Conservation (phyloP, 2,797 vertebrate species). For the Pseudomugil gertrudae region DNA sequence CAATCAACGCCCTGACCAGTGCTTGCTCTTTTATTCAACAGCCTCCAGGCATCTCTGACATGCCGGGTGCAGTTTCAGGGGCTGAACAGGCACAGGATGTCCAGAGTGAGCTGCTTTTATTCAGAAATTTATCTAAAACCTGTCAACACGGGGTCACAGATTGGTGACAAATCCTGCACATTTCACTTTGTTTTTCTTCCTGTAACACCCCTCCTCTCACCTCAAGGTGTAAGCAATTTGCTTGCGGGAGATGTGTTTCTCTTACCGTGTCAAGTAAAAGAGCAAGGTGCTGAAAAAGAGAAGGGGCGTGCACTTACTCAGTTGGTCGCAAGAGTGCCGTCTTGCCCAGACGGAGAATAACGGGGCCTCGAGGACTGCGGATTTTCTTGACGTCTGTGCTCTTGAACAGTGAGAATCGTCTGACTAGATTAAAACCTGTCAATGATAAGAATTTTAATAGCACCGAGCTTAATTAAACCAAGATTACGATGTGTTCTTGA, state of each 20-base stretch:
- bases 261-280: neutral
- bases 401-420: slow-evolving; percentile 89
- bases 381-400: slow-evolving; percentile 91
- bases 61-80: slow-evolving; percentile 37
- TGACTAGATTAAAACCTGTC: slow-evolving; percentile 93
- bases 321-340: slow-evolving; percentile 86
- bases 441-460: slow-evolving; percentile 38
- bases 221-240: slow-evolving; percentile 1
- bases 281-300: neutral
- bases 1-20: slow-evolving; percentile 48
- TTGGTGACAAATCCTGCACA: slow-evolving; percentile 21
- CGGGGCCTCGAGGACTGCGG: slow-evolving; percentile 84
- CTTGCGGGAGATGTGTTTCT: slow-evolving; percentile 8
- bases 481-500: neutral
- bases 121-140: slow-evolving; percentile 16
- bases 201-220: slow-evolving; percentile 6
- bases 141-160: slow-evolving; percentile 8
- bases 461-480: slow-evolving; percentile 7
- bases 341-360: slow-evolving; percentile 90
- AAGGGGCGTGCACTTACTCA: slow-evolving; percentile 78
- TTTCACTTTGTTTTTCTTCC: slow-evolving; percentile 10
- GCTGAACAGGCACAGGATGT: slow-evolving; percentile 19
- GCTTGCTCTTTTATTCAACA: slow-evolving; percentile 23
- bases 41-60: slow-evolving; percentile 37
- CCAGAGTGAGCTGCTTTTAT: slow-evolving; percentile 20